Percentiles rank a stretch among this genome's conserved stretches.
Conservation (phyloP, 2,797 vertebrate species). For the Chlorospingus semifuscus region DNA sequence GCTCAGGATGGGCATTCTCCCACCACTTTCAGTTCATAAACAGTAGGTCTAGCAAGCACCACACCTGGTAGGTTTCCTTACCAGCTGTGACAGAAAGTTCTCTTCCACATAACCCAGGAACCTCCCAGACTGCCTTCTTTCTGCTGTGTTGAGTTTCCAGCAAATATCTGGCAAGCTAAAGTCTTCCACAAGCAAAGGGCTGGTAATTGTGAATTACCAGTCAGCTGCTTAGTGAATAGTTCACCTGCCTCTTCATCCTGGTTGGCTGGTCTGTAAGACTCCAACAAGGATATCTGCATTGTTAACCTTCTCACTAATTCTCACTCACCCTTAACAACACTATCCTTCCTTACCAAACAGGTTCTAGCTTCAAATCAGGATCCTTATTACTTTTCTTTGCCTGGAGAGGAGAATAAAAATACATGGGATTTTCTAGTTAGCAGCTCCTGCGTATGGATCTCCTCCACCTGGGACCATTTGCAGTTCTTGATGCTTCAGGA, state of each 20-base stretch:
- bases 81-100: background rate
- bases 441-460: background rate
- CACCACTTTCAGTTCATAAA: background rate
- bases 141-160: background rate
- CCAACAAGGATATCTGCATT: background rate
- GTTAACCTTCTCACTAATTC: background rate
- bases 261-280: background rate
- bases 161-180: background rate
- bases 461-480: accelerated
- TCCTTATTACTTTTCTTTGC: background rate
- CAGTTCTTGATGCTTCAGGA: background rate
- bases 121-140: background rate
- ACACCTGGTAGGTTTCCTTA: background rate
- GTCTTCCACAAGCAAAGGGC: background rate
- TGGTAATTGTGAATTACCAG: background rate
- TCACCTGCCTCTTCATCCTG: background rate
- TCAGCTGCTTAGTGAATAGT: background rate
- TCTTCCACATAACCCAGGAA: background rate
- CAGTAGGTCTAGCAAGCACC: background rate
- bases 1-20: background rate
- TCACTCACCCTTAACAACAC: background rate
- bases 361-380: background rate
- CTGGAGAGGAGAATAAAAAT: background rate
- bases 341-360: background rate
- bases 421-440: background rate